These are phyloP conservation scores for Philypnodon macrostomus DNA, from an alignment of 2,797 vertebrate species.

Conservation along the genomic window DNA sequence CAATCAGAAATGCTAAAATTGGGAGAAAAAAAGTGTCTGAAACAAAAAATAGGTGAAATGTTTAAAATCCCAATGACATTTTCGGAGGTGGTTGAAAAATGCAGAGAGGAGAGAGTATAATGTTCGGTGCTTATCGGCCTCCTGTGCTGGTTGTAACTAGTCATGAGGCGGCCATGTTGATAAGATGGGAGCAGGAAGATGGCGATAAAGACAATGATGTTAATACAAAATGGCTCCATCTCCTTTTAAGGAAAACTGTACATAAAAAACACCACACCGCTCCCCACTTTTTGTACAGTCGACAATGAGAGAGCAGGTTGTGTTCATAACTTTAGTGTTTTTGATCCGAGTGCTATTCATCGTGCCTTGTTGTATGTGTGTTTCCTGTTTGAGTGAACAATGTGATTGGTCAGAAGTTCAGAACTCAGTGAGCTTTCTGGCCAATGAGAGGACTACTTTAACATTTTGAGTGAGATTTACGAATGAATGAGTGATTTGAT, in stretches of 20 bases:
- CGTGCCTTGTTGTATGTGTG: slow-evolving; percentile 96
- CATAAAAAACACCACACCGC: slow-evolving; percentile 61
- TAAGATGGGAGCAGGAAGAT: slow-evolving; percentile 48
- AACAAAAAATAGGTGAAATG: slow-evolving; percentile 18
- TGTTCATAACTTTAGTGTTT: slow-evolving; percentile 93
- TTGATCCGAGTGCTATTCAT: slow-evolving; percentile 95
- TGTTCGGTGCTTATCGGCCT: slow-evolving; percentile 63
- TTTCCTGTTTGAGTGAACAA: slow-evolving; percentile 50
- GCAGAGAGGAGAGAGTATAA: slow-evolving; percentile 42
- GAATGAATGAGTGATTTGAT: too few relatives aligned
- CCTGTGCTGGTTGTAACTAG: slow-evolving; percentile 64
- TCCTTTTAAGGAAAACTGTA: slow-evolving; percentile 62
- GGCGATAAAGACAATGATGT: slow-evolving; percentile 46
- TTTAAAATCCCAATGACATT: slow-evolving; percentile 20
- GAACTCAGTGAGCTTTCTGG: slow-evolving; percentile 76
- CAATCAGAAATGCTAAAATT: slow-evolving; percentile 41
- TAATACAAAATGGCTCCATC: slow-evolving; percentile 51
- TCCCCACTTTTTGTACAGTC: slow-evolving; percentile 70
- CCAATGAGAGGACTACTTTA: slow-evolving; percentile 82
- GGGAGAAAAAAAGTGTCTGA: slow-evolving; percentile 16
- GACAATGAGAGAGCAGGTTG: slow-evolving; percentile 76
- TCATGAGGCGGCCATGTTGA: slow-evolving; percentile 45
- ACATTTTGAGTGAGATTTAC: slow-evolving; percentile 75
- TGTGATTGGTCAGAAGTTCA: slow-evolving; percentile 61
- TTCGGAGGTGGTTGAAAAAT: slow-evolving; percentile 34